phyloP scores from a whole-genome alignment of 2,113 vertebrate species.

The Hymenochirus boettgeri region DNA sequence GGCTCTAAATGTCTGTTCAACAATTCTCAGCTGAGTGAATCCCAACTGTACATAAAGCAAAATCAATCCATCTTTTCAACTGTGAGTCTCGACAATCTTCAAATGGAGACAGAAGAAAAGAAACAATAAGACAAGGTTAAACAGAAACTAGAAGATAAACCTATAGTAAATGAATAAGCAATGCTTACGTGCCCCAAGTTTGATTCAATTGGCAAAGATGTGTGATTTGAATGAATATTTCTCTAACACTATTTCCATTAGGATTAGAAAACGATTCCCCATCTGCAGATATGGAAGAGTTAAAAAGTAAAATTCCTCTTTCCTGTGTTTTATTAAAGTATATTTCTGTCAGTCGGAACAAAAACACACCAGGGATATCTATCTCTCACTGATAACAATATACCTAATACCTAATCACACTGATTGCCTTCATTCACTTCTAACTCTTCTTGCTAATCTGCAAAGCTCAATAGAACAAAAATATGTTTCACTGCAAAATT shows the following conservation, averaged over 20 bases:
- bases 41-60: constrained; percentile 13
- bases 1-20: too few species aligned
- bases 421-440: too few species aligned
- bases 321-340: too few species aligned
- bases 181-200: constrained; percentile 44
- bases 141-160: constrained; percentile 36
- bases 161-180: constrained; percentile 38
- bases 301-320: too few species aligned
- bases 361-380: too few species aligned
- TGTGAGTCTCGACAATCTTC: constrained; percentile 22
- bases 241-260: constrained; percentile 20
- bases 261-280: constrained; percentile 44
- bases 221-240: constrained; percentile 44
- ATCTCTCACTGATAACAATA: too few species aligned
- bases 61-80: constrained; percentile 34
- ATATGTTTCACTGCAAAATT: too few species aligned
- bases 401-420: too few species aligned
- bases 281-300: background rate
- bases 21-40: background rate
- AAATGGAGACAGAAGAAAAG: constrained; percentile 34
- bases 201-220: constrained; percentile 46
- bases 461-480: too few species aligned
- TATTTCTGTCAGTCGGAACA: too few species aligned
- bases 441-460: too few species aligned
- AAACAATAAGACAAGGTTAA: constrained; percentile 42